These are phyloP conservation scores for Micromesistius poutassou DNA, from an alignment of 2,797 vertebrate genomes.

Conservation along the genomic window DNA sequence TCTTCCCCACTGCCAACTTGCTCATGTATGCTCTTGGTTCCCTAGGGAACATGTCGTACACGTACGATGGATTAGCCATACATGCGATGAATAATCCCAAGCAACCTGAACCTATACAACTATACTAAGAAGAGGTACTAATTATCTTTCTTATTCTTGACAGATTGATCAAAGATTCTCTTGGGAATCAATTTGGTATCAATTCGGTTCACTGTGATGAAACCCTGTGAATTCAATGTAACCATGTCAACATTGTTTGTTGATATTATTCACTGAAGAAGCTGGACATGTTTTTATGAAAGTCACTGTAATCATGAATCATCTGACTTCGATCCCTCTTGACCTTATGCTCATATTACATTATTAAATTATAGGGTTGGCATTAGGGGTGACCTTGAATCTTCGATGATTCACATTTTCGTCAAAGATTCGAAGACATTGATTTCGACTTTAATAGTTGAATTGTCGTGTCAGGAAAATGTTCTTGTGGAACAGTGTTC, in stretches of 20 bases:
- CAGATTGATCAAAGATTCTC: constrained; percentile 65
- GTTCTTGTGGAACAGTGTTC: too few species aligned
- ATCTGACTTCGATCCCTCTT: not conserved
- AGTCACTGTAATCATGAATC: not conserved
- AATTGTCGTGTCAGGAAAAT: too few species aligned
- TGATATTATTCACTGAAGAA: constrained; percentile 26
- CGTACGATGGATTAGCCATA: not conserved
- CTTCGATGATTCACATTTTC: too few species aligned
- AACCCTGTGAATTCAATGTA: constrained; percentile 17
- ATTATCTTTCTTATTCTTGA: constrained; percentile 60
- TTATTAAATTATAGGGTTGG: not conserved
- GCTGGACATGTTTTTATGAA: not conserved
- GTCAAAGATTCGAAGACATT: too few species aligned
- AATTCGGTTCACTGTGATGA: constrained; percentile 39
- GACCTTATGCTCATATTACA: not conserved
- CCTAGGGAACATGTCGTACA: not conserved
- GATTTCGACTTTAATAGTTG: too few species aligned
- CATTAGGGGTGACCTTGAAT: not conserved
- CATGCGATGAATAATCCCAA: not conserved
- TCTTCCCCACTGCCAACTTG: not conserved
- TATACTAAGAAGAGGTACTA: constrained; percentile 34
- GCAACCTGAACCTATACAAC: constrained; percentile 10
- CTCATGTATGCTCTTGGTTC: not conserved
- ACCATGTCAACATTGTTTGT: constrained; percentile 15
- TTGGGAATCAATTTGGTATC: constrained; percentile 47